Base-by-base conservation (phyloP, 2,888 invertebrate species). In the Epirrita christyi region DNA sequence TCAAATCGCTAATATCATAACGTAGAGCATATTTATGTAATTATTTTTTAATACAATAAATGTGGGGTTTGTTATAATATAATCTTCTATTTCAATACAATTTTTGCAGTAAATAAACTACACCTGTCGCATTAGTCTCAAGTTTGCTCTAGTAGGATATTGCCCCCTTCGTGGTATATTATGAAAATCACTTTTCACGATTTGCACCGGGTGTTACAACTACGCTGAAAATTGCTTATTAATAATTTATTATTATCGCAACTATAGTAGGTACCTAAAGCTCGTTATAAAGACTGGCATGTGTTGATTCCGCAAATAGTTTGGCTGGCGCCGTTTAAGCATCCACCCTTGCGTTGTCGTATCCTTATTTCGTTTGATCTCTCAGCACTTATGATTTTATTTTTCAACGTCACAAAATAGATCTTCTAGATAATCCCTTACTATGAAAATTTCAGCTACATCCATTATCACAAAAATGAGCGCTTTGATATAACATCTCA, bases 221-320 rank as follows among this genome's bases (percentile, higher is more conserved):
- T 37, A 37, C 36, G 15, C 13, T 13, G 49, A 45, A 53, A 53
- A 53, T 21, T 32, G n/a, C 38, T 47, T 28, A 57, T 32, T 7
- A 11, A 32, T 51, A 47, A 47, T 44, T 38, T 38, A 43, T 52
- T 38, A 52, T 29, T 44, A 38, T 14, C 8, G 43, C 47, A 54
- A 46, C 52, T 29, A n/a, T n/a, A 38, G 56, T 61, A 55, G 59
- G 53, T 59, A 21, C 21, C 60, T 58, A 60, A 52, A 57, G 55
- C 43, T 41, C 56, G 55, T 45, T 51, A 49, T 55, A 60, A 55
- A 54, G 43, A 40, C 21, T 50, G 47, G 51, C 63, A 58, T 59
- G 52, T 63, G 63, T 61, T 62, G 66, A 62, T 52, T 65, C 74
- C 70, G 67, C 68, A 76, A 76, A 76, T 75, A 75, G 70, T 65